A percentile compares a stretch with the other conserved stretches of the same genome.
These are phyloP conservation scores for Cyclophora punctaria DNA, from an alignment of 2,888 invertebrate genomes.

Conservation along the genomic window DNA sequence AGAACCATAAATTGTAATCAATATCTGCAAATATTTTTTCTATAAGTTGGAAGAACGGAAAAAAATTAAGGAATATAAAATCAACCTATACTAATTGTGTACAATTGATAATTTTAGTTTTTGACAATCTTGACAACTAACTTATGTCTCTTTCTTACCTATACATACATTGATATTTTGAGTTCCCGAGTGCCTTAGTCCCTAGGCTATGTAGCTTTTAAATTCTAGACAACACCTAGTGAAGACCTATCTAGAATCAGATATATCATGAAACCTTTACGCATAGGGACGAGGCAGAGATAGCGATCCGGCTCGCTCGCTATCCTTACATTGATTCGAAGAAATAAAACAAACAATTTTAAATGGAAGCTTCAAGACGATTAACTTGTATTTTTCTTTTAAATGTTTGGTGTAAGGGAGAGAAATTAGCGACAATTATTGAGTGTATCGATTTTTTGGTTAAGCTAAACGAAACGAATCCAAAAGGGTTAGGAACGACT, in stretches of 20 bases:
- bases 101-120: too few species aligned
- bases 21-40: too few species aligned
- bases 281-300: too few species aligned
- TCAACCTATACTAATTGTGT: too few species aligned
- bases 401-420: conserved; percentile 11
- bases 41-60: too few species aligned
- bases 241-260: not conserved
- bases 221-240: not conserved
- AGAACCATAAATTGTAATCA: too few species aligned
- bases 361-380: conserved; percentile 47
- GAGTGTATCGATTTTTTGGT: not conserved
- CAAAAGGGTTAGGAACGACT: not conserved
- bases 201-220: not conserved
- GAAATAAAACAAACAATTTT: conserved; percentile 43
- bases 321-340: conserved; percentile 37
- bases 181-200: not conserved
- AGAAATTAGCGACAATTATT: not conserved
- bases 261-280: too few species aligned
- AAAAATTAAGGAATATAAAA: too few species aligned
- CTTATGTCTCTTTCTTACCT: not conserved
- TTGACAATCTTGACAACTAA: not conserved
- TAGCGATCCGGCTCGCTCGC: conserved; percentile 21
- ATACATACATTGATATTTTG: not conserved
- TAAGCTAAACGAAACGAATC: not conserved
- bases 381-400: conserved; percentile 44